These are phyloP conservation scores for Jacana jacana DNA, from an alignment of 2,113 vertebrate genomes.

Conservation along the genomic window DNA sequence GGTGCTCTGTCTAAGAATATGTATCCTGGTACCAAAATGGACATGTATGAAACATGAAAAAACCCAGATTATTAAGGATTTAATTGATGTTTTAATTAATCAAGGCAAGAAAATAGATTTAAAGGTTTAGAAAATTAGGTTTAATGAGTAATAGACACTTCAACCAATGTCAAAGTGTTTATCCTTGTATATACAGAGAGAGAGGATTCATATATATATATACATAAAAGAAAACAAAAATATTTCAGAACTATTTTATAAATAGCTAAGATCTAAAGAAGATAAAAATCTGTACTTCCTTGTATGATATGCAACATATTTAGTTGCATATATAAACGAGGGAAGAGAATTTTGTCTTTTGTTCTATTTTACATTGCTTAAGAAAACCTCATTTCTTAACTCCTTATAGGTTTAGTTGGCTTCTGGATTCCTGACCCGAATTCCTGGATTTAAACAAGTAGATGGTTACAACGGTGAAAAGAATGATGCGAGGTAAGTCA, in stretches of 20 bases:
- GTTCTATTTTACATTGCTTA: neutral
- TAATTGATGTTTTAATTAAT: neutral
- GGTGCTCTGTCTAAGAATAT: neutral
- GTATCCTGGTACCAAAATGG: neutral
- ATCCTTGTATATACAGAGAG: constrained; percentile 24
- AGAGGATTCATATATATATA: neutral
- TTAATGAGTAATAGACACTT: neutral
- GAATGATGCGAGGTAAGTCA: neutral
- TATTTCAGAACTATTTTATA: constrained; percentile 27
- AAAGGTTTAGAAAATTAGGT: neutral
- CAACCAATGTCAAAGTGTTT: neutral
- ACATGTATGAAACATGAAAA: neutral
- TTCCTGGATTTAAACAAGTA: neutral
- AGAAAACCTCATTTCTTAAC: neutral
- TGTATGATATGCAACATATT: neutral
- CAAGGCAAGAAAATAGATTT: neutral
- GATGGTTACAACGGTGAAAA: neutral
- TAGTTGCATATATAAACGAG: neutral
- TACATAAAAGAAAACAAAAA: neutral
- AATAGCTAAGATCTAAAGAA: constrained; percentile 11
- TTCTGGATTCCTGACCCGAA: neutral
- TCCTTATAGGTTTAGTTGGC: neutral
- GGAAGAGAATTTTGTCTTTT: neutral
- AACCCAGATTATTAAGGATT: neutral
- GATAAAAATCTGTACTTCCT: neutral